These are phyloP conservation scores for Syngnathus scovelli DNA, from an alignment of 2,113 vertebrate genomes.

Conservation along the genomic window DNA sequence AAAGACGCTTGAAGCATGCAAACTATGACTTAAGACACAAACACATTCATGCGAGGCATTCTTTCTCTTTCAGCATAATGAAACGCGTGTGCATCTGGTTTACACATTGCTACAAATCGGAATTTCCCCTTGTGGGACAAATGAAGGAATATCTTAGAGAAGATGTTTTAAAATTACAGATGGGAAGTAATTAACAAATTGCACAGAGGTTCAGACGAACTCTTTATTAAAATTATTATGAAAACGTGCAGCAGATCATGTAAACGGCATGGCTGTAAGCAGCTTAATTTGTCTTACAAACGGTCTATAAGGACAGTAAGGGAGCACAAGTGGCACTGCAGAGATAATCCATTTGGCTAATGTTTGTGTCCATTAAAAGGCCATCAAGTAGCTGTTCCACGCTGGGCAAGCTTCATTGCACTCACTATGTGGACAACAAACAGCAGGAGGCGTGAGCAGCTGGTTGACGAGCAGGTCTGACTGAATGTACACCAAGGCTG, in stretches of 20 bases:
- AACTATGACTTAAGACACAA: too few relatives aligned
- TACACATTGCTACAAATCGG: neutral
- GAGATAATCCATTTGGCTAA: conserved; percentile 16
- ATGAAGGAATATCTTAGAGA: too few relatives aligned
- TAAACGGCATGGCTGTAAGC: neutral
- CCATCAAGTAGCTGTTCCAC: conserved; percentile 12
- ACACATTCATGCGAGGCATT: neutral
- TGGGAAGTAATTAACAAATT: conserved; percentile 13
- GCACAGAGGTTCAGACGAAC: neutral
- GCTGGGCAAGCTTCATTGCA: conserved; percentile 6
- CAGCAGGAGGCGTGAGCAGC: conserved; percentile 2
- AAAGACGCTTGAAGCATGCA: too few relatives aligned
- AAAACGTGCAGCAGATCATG: conserved; percentile 2
- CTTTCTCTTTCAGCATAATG: conserved; percentile 12
- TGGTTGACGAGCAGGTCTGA: conserved; percentile 8
- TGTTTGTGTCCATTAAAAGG: conserved; percentile 30
- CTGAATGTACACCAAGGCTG: neutral
- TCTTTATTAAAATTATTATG: neutral
- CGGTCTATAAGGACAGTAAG: neutral
- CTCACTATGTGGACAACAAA: conserved; percentile 6
- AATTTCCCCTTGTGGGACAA: too few relatives aligned
- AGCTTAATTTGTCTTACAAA: conserved; percentile 1
- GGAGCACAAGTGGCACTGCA: neutral
- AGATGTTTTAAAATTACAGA: neutral
- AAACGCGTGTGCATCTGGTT: conserved; percentile 6